A percentile compares a stretch with the other conserved stretches of the same genome.
Evolutionary conservation across 30 jellyfish, hydroid and myxozoan species (phyloP).

Genomic region (Aurelia aurita complex sp. Pacific): DNA sequence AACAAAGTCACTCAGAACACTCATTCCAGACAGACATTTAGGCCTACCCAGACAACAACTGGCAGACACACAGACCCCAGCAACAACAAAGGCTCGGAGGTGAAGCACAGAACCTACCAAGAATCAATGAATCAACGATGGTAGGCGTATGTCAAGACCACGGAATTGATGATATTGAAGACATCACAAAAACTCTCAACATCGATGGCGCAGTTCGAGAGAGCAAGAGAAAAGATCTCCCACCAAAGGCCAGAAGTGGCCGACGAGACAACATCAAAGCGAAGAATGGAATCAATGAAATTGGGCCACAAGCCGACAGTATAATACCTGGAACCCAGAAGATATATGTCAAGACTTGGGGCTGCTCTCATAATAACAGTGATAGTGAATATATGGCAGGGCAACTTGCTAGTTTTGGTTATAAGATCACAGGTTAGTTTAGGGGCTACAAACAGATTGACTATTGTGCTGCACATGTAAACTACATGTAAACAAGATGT

Average conservation of each 20-base stretch:
- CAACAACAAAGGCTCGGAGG: no score
- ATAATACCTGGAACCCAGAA: conserved; percentile 91
- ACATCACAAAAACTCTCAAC: conserved; percentile 20
- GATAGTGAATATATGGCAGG: conserved; percentile 98
- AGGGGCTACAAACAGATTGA: no score
- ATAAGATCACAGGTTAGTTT: conserved; percentile 56
- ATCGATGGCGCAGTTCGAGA: conserved; percentile 34
- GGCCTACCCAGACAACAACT: no score
- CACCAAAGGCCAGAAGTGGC: conserved; percentile 34
- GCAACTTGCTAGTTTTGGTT: conserved; percentile 86
- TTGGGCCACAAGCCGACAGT: conserved; percentile 73
- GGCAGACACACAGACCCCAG: no score
- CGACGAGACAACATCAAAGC: neutral
- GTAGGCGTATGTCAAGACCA: conserved; percentile 12
- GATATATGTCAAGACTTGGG: conserved; percentile 94
- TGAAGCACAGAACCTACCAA: no score
- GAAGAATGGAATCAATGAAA: neutral
- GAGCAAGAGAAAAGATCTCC: conserved; percentile 17
- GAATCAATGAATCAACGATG: neutral
- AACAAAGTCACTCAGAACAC: no score
- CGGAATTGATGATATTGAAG: conserved; percentile 62
- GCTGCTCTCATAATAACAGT: conserved; percentile 93
- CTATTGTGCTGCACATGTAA: no score
- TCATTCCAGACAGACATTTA: no score
- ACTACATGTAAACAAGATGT: no score